These are phyloP conservation scores for Benthosema pterotum DNA, from an alignment of 2,797 vertebrate genomes.

Conservation along the genomic window DNA sequence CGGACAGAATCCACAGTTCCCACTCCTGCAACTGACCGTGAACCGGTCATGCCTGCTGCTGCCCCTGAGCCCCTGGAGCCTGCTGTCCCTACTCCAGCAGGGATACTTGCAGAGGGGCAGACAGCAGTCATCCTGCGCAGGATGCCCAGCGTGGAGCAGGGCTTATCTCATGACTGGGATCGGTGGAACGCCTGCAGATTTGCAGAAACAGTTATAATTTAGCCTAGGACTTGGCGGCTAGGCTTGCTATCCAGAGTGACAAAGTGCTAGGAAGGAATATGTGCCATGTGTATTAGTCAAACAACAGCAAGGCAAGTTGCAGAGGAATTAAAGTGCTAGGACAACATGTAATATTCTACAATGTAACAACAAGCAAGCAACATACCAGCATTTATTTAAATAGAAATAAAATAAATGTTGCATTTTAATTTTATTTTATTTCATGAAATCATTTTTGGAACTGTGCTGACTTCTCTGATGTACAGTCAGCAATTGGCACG, in stretches of 20 bases:
- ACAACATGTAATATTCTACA: too few relatives aligned
- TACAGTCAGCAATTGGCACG: background rate
- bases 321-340: too few relatives aligned
- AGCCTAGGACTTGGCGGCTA: too few relatives aligned
- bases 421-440: background rate
- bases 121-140: constrained; percentile 90
- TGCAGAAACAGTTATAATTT: background rate
- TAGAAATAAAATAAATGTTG: too few relatives aligned
- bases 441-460: background rate
- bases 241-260: too few relatives aligned
- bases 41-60: constrained; percentile 28
- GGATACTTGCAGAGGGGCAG: constrained; percentile 77
- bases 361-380: too few relatives aligned
- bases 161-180: constrained; percentile 66
- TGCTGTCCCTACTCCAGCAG: constrained; percentile 60
- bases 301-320: too few relatives aligned
- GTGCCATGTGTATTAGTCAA: too few relatives aligned
- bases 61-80: constrained; percentile 40
- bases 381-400: too few relatives aligned
- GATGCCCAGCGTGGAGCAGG: constrained; percentile 38
- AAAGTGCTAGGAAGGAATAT: too few relatives aligned
- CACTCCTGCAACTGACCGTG: constrained; percentile 49
- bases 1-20: constrained; percentile 49
- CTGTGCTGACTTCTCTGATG: background rate
- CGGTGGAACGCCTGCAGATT: constrained; percentile 27